A percentile compares a stretch with the other conserved stretches of the same genome.
phyloP scores from a whole-genome alignment of 2,797 vertebrate genomes.

The Uromys caudimaculatus region DNA sequence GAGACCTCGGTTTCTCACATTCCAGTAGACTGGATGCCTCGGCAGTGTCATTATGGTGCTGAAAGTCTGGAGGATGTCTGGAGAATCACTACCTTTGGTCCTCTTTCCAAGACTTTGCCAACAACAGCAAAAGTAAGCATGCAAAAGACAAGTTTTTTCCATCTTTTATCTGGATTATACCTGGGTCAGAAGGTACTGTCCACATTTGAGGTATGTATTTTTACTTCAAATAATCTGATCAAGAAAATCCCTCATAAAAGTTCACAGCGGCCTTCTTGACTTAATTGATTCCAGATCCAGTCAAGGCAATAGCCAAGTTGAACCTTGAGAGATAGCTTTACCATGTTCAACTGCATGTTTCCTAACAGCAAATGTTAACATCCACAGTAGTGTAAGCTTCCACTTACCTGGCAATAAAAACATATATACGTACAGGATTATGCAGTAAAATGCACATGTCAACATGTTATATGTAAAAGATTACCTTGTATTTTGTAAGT shows the following conservation, averaged over 20 bases:
- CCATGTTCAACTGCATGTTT: not conserved
- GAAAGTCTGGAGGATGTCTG: not conserved
- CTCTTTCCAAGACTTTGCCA: not conserved
- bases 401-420: slow-evolving; percentile 14
- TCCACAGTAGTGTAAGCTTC: not conserved
- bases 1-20: not conserved
- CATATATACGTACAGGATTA: not conserved
- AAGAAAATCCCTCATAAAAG: not conserved
- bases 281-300: not conserved
- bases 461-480: not conserved
- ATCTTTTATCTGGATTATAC: not conserved
- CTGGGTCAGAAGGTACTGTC: not conserved
- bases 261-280: not conserved
- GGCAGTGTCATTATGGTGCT: no score
- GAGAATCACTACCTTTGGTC: not conserved
- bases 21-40: not conserved
- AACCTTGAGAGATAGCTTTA: not conserved
- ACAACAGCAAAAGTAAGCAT: no score
- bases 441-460: not conserved
- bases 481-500: slow-evolving; percentile 15
- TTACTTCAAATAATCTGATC: not conserved
- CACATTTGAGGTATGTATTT: not conserved
- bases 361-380: not conserved
- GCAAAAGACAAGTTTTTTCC: not conserved
- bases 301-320: not conserved